A percentile compares a stretch with the other conserved stretches of the same genome.
phyloP scores from a whole-genome alignment of 2,888 invertebrate genomes.

The Rotaria socialis region DNA sequence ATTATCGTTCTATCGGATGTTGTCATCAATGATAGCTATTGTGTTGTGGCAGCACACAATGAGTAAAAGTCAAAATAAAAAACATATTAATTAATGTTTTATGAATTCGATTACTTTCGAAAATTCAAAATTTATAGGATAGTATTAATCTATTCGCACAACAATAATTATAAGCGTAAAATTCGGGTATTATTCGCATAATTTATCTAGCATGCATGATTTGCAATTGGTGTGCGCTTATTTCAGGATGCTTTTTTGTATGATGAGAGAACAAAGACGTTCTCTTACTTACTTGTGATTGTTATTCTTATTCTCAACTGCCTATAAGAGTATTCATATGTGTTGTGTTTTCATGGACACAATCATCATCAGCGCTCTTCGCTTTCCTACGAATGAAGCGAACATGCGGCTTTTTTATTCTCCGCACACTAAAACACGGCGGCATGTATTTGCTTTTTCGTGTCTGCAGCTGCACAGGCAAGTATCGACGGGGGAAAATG shows the following conservation, averaged over 20 bases:
- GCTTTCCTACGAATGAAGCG: not conserved
- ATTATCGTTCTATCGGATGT: not conserved
- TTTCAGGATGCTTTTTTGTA: not conserved
- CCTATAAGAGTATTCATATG: not conserved
- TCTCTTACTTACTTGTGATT: not conserved
- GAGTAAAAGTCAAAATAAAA: too few species aligned
- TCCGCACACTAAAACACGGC: not conserved
- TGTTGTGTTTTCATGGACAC: slow-evolving; percentile 16
- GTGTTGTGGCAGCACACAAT: too few species aligned
- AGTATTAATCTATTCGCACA: not conserved
- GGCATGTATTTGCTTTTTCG: not conserved
- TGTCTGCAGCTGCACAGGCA: not conserved
- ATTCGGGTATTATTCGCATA: not conserved
- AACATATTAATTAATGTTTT: not conserved
- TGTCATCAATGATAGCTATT: not conserved
- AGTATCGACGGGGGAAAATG: not conserved
- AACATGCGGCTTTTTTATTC: not conserved
- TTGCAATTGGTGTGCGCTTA: not conserved
- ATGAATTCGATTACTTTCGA: not conserved
- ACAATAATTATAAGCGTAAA: not conserved
- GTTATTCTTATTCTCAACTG: not conserved
- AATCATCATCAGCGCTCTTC: not conserved
- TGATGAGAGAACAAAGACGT: not conserved
- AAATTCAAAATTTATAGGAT: not conserved
- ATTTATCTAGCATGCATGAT: not conserved